Evolutionary conservation across 2,888 invertebrate species (phyloP).

Genomic region (Clistopyga incitator): DNA sequence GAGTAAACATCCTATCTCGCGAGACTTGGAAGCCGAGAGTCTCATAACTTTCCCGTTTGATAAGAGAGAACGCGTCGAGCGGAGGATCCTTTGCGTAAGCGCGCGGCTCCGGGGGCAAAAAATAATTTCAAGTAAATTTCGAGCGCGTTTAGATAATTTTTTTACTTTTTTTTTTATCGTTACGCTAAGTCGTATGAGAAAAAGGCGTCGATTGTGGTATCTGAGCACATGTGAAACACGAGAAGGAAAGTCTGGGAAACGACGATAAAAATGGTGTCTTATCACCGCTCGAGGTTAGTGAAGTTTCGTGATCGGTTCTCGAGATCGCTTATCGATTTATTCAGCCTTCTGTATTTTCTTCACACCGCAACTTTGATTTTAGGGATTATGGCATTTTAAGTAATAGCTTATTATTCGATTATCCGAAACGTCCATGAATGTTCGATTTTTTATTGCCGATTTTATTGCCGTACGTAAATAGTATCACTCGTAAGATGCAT

Average conservation of each 20-base stretch:
- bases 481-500: no score
- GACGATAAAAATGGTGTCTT: conserved; percentile 34
- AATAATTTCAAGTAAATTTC: conserved; percentile 38
- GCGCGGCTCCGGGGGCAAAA: conserved; percentile 16
- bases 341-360: conserved; percentile 1
- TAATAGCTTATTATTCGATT: no score
- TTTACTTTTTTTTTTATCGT: conserved; percentile 12
- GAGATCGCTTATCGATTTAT: background rate
- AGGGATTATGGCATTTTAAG: background rate
- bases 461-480: no score
- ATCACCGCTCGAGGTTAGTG: conserved; percentile 31
- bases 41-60: conserved; percentile 61
- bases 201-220: conserved; percentile 28
- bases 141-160: conserved; percentile 1
- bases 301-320: conserved; percentile 30
- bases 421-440: no score
- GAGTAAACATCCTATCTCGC: conserved; percentile 80
- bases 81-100: conserved; percentile 61
- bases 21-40: conserved; percentile 60
- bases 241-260: conserved; percentile 42
- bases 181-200: background rate
- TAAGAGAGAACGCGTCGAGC: conserved; percentile 44
- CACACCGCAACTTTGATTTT: background rate
- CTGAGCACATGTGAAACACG: conserved; percentile 33
- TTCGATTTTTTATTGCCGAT: no score